Percentiles rank a stretch among this genome's conserved stretches.
phyloP scores from a whole-genome alignment of 1,140 invertebrate genomes.

The Planococcus citri region DNA sequence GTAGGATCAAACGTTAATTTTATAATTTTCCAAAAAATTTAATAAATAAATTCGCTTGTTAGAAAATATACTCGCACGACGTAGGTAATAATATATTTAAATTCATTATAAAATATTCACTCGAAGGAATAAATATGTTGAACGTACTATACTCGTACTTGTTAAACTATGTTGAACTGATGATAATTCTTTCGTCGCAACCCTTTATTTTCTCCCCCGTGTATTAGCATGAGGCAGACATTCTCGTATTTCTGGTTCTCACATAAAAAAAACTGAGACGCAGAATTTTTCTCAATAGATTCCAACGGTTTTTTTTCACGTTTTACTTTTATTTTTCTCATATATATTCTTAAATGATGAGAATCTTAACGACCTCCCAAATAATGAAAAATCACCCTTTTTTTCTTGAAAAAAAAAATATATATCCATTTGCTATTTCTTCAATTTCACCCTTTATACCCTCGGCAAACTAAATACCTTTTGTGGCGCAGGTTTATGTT shows the following conservation, averaged over 20 bases:
- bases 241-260: conserved; percentile 17
- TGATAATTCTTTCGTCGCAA: not conserved
- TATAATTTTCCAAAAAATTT: no score
- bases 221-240: conserved; percentile 13
- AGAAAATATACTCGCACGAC: no score
- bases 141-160: no score
- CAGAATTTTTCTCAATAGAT: conserved; percentile 19
- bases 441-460: conserved; percentile 15
- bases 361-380: conserved; percentile 15
- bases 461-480: conserved; percentile 14
- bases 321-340: conserved; percentile 10
- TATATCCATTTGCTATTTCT: conserved; percentile 5
- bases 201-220: conserved; percentile 9
- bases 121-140: no score
- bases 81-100: no score
- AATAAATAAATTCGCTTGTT: no score
- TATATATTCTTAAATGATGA: conserved; percentile 20
- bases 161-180: not conserved
- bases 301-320: conserved; percentile 15
- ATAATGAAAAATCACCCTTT: conserved; percentile 19
- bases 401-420: not conserved
- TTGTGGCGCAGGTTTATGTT: not conserved
- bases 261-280: not conserved
- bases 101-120: no score
- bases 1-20: no score